Evolutionary conservation across 2,113 vertebrate genomes (phyloP).

Genomic region (Thomomys bottae): DNA sequence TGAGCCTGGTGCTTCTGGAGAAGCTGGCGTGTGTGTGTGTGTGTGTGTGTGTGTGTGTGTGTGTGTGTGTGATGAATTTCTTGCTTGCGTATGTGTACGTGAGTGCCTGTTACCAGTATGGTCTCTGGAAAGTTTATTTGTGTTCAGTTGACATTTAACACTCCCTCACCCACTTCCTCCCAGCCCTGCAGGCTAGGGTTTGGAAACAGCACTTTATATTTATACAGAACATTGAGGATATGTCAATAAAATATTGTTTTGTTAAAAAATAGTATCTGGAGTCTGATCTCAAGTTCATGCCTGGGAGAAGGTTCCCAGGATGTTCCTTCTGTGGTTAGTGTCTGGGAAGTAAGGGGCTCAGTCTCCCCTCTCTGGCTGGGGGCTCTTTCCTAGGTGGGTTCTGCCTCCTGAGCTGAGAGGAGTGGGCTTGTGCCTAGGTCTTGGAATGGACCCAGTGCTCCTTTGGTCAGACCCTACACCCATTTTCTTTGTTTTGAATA

Average conservation of each 20-base stretch:
- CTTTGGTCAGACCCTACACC: not conserved
- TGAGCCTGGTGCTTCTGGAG: not conserved
- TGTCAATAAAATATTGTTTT: constrained; percentile 78
- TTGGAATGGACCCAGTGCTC: not conserved
- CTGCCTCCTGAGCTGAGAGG: not conserved
- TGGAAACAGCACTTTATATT: constrained; percentile 84
- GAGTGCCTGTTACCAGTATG: not conserved
- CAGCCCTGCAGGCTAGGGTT: constrained; percentile 30
- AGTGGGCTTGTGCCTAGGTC: not conserved
- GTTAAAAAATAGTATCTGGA: constrained; percentile 48
- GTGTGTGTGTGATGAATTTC: not conserved
- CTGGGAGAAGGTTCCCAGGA: not conserved
- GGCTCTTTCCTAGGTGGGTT: not conserved
- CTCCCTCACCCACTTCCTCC: constrained; percentile 66
- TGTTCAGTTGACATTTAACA: constrained; percentile 68
- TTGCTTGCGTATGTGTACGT: not conserved
- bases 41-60: accelerated
- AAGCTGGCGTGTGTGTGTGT: not conserved
- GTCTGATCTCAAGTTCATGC: not conserved
- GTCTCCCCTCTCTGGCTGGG: not conserved
- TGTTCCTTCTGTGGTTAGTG: not conserved
- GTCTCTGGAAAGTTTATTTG: constrained; percentile 60
- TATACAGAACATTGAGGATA: constrained; percentile 69
- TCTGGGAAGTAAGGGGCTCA: not conserved
- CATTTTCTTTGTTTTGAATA: not conserved